These are phyloP conservation scores for Oplegnathus fasciatus DNA, from an alignment of 2,113 vertebrate genomes.

Conservation along the genomic window DNA sequence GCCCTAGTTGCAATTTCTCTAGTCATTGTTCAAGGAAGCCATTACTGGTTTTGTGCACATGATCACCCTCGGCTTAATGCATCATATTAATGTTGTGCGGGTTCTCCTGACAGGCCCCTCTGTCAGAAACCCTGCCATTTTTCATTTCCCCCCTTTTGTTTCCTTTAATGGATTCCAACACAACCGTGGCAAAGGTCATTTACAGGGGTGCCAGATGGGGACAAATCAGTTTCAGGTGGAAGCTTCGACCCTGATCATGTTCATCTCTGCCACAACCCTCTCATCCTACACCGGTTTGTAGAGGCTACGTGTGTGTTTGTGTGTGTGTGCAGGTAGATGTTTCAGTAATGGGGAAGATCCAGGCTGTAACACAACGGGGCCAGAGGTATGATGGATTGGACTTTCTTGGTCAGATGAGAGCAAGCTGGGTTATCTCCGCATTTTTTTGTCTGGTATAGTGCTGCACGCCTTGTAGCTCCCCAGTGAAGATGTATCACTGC, in stretches of 20 bases:
- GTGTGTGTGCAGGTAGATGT: conserved; percentile 22
- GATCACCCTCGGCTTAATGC: conserved; percentile 2
- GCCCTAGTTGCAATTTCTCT: background rate
- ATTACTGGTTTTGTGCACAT: conserved; percentile 27
- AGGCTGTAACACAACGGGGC: conserved; percentile 65
- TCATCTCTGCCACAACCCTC: conserved; percentile 1
- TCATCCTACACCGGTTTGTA: background rate
- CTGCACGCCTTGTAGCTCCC: conserved; percentile 14
- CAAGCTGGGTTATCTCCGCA: conserved; percentile 43
- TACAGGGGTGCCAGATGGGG: conserved; percentile 54
- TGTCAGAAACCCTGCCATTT: conserved; percentile 38
- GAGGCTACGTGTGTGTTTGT: conserved; percentile 21
- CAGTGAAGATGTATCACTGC: conserved; percentile 48
- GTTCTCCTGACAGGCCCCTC: conserved; percentile 21
- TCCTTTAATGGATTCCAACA: conserved; percentile 50
- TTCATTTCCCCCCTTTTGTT: conserved; percentile 29
- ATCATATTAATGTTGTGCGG: conserved; percentile 9
- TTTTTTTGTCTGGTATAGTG: conserved; percentile 3
- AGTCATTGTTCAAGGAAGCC: conserved; percentile 9
- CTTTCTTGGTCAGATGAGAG: conserved; percentile 52
- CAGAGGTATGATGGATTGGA: conserved; percentile 77
- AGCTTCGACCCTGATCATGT: conserved; percentile 17
- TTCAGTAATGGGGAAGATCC: conserved; percentile 63
- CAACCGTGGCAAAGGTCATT: conserved; percentile 36
- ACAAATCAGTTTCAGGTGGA: conserved; percentile 62